A percentile compares a stretch with the other conserved stretches of the same genome.
Conservation (phyloP, 2,113 vertebrate species). For the Limnothrissa miodon region DNA sequence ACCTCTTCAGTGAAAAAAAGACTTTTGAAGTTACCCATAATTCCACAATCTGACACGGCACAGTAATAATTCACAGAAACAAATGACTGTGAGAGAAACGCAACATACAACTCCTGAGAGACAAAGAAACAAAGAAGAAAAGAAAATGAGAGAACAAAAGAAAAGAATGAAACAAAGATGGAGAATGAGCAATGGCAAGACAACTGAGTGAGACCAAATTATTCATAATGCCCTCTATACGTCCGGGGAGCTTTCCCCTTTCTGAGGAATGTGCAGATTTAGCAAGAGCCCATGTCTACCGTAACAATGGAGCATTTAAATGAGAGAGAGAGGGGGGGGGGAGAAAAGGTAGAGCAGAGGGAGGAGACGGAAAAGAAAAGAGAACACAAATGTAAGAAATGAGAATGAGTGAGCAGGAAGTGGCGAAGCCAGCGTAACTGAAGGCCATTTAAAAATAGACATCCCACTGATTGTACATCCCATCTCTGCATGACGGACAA, state of each 20-base stretch:
- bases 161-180: not conserved
- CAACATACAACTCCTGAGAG: not conserved
- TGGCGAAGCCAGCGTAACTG: not conserved
- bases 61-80: not conserved
- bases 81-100: not conserved
- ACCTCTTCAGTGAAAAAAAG: not conserved
- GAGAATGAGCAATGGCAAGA: not conserved
- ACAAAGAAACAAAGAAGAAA: not conserved
- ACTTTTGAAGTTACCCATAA: not conserved
- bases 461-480: not conserved
- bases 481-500: not conserved
- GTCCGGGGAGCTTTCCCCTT: not conserved
- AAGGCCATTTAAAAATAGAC: not conserved
- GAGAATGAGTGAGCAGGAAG: not conserved
- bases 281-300: not conserved
- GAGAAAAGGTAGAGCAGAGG: not conserved
- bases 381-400: not conserved
- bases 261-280: not conserved
- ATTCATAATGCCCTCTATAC: not conserved
- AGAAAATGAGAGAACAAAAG: not conserved
- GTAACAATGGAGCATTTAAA: not conserved
- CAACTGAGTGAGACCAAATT: not conserved
- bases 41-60: not conserved
- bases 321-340: not conserved
- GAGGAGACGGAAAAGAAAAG: not conserved